Percentiles rank a stretch among this genome's conserved stretches.
These are phyloP conservation scores for Meriones unguiculatus DNA, from an alignment of 2,113 vertebrate genomes.

Conservation along the genomic window DNA sequence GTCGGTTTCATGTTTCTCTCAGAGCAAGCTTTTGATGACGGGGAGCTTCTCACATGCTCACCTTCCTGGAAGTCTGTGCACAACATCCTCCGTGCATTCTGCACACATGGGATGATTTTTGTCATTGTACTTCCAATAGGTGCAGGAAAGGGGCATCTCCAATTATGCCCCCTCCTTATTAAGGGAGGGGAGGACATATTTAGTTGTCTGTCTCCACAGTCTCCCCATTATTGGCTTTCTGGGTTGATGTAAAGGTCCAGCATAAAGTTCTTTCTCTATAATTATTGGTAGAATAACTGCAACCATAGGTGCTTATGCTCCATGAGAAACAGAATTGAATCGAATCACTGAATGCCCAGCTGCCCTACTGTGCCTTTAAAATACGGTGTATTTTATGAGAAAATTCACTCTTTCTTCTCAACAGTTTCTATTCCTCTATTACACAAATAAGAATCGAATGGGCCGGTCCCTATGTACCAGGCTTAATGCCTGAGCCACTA, in stretches of 20 bases:
- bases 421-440: background rate
- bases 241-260: background rate
- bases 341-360: background rate
- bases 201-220: background rate
- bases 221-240: background rate
- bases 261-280: background rate
- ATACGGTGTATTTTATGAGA: background rate
- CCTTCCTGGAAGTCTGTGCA: background rate
- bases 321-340: rapidly evolving
- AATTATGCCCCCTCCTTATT: background rate
- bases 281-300: background rate
- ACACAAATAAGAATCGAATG: background rate
- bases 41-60: background rate
- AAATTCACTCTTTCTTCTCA: background rate
- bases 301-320: background rate
- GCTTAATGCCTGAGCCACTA: background rate
- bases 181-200: background rate
- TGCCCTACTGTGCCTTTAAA: background rate
- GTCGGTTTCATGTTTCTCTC: constrained; percentile 79
- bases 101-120: background rate
- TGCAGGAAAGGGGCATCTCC: rapidly evolving
- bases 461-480: background rate
- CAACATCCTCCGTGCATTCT: background rate
- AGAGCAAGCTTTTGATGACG: background rate
- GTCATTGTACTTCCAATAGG: rapidly evolving